Percentiles rank a stretch among this genome's conserved stretches.
These are phyloP conservation scores for Neodiprion virginianus DNA, from an alignment of 1,140 invertebrate genomes.

Conservation along the genomic window DNA sequence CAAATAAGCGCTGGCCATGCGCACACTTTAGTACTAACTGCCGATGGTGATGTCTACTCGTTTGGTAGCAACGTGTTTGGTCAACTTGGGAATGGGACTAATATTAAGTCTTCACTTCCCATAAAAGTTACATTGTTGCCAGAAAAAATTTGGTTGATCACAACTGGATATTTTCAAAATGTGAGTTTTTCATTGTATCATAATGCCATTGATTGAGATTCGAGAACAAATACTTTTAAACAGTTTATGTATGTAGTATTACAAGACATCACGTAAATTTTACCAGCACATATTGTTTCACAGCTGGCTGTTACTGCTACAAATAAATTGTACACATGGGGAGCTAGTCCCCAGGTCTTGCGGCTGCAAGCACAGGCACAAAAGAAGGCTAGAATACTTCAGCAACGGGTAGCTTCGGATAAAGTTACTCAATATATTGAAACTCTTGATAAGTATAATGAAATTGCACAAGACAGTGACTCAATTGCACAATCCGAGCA, in stretches of 20 bases:
- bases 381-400: constrained; percentile 64
- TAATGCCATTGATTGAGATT: constrained; percentile 18
- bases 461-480: constrained; percentile 11
- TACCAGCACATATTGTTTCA: constrained; percentile 30
- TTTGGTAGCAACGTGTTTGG: constrained; percentile 84
- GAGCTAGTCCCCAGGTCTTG: constrained; percentile 78
- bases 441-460: constrained; percentile 23
- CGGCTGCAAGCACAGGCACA: constrained; percentile 72
- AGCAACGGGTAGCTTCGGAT: constrained; percentile 52
- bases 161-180: constrained; percentile 83
- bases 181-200: constrained; percentile 62
- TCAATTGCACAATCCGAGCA: constrained; percentile 15
- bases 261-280: constrained; percentile 20
- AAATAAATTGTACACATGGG: constrained; percentile 79
- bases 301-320: constrained; percentile 74
- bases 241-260: constrained; percentile 12
- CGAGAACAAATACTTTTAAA: background rate
- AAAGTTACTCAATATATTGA: constrained; percentile 43
- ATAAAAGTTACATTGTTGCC: constrained; percentile 65
- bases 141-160: constrained; percentile 69
- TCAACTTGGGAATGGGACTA: constrained; percentile 73
- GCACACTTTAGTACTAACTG: constrained; percentile 73
- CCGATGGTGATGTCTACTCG: constrained; percentile 71
- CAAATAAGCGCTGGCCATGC: constrained; percentile 77
- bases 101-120: constrained; percentile 70